phyloP scores from a whole-genome alignment of 2,797 vertebrate genomes.

The Rhynchotus rufescens region DNA sequence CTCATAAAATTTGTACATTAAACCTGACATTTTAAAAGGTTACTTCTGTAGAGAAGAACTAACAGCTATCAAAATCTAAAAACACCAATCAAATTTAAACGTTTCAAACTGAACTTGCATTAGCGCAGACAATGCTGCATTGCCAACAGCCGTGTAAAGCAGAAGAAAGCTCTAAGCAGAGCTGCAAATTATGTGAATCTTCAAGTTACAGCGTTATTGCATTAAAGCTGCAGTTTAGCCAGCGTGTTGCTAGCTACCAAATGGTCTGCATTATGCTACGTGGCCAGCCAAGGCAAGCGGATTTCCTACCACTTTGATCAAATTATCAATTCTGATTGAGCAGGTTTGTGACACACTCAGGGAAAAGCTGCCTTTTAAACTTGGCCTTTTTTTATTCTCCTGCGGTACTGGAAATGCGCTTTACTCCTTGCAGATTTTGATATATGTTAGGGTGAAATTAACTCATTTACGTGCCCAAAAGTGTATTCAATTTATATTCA shows the following conservation, averaged over 20 bases:
- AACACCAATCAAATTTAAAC: constrained; percentile 61
- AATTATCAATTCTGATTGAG: constrained; percentile 3
- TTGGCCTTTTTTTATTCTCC: background rate
- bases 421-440: background rate
- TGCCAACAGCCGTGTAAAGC: background rate
- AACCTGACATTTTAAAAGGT: constrained; percentile 78
- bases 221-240: constrained; percentile 2
- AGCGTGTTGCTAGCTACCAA: background rate
- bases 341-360: background rate
- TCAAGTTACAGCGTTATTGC: constrained; percentile 12
- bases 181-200: constrained; percentile 12
- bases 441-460: constrained; percentile 1
- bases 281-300: background rate
- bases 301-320: constrained; percentile 30
- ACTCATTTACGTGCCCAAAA: constrained; percentile 28
- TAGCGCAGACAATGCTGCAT: background rate
- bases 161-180: background rate
- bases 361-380: constrained; percentile 22
- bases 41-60: constrained; percentile 64
- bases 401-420: background rate
- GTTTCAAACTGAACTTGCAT: constrained; percentile 10
- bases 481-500: constrained; percentile 42
- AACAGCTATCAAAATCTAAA: constrained; percentile 63
- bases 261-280: background rate
- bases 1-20: constrained; percentile 77